Base-by-base conservation (phyloP, 35 echinoderm and acorn worm species). In the Lytechinus pictus region DNA sequence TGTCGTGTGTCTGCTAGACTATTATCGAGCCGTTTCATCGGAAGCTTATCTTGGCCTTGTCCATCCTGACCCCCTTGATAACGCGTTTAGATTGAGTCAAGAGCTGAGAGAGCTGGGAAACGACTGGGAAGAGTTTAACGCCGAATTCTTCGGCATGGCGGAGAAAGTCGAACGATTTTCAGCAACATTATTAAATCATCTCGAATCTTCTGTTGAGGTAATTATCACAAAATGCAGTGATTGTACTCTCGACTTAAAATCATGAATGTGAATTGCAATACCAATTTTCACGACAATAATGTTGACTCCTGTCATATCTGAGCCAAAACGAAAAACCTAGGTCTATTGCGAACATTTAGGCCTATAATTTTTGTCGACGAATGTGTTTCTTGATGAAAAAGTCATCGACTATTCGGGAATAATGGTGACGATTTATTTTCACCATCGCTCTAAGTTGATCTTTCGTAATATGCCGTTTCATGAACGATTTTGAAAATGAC, bases 61-160 rank as follows among this genome's bases (percentile, higher is more conserved):
- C 21, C 92, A 93, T 53, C n/a, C 27, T 10, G 92, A 93, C 53
- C 92, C 92, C 12, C 92, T 93, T 4, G 92, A 57, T 54, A 93
- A 93, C 54, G 92, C 92, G 54, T 93, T 93, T 44, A 54, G 54
- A n/a, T 57, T 93, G 55, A 93, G 53, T 9, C 52, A 54, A 54
- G 28, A 57, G 92, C 92, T 93, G n/a, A 54, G 92, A 24, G 54
- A 93, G 54, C 14, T 93, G 52, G 92, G 53, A 4, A 27, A 57
- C 92, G 54, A 54, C 53, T 93, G 28, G 92, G 53, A 93, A 24
- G 92, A 93, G 92, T 93, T 93, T 54, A 93, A 93, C 11, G 92
- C 92, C 54, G 92, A 93, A 24, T 28, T 93, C 53, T 93, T n/a
- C 12, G 11, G 21, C 13, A 93, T 93, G 92, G 92, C 92, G 9